Percentiles rank a stretch among this genome's conserved stretches.
These are phyloP conservation scores for Apoda limacodes DNA, from an alignment of 2,888 invertebrate species.

Conservation along the genomic window DNA sequence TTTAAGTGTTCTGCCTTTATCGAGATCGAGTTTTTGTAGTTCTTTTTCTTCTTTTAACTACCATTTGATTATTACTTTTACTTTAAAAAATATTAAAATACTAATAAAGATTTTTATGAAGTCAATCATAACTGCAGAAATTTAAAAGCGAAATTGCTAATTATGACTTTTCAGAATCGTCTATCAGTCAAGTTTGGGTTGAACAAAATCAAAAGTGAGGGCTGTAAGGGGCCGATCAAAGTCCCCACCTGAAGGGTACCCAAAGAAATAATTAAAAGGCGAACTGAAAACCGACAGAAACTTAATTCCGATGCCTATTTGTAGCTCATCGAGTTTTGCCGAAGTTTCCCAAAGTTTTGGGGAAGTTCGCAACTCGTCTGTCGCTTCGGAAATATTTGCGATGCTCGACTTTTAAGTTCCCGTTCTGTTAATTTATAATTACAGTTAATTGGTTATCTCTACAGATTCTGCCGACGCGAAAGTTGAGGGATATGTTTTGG, in stretches of 20 bases:
- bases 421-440: slow-evolving; percentile 57
- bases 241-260: slow-evolving; percentile 44
- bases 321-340: slow-evolving; percentile 39
- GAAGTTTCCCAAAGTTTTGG: slow-evolving; percentile 35
- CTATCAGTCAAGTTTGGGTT: background rate
- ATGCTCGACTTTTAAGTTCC: slow-evolving; percentile 44
- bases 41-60: no score
- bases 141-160: no score
- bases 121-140: no score
- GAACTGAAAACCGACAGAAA: slow-evolving; percentile 53
- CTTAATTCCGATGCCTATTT: slow-evolving; percentile 65
- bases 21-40: background rate
- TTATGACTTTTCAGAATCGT: no score
- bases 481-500: no score
- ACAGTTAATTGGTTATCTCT: slow-evolving; percentile 48
- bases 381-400: slow-evolving; percentile 47
- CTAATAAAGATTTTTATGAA: no score
- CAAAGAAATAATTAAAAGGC: slow-evolving; percentile 65
- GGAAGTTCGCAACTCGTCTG: slow-evolving; percentile 43
- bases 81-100: no score
- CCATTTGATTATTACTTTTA: no score
- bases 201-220: slow-evolving; percentile 12
- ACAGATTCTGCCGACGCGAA: no score
- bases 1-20: background rate
- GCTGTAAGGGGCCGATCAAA: slow-evolving; percentile 30